Base-by-base conservation (phyloP, 2,888 invertebrate genomes). In the Drosophila fungiperda region DNA sequence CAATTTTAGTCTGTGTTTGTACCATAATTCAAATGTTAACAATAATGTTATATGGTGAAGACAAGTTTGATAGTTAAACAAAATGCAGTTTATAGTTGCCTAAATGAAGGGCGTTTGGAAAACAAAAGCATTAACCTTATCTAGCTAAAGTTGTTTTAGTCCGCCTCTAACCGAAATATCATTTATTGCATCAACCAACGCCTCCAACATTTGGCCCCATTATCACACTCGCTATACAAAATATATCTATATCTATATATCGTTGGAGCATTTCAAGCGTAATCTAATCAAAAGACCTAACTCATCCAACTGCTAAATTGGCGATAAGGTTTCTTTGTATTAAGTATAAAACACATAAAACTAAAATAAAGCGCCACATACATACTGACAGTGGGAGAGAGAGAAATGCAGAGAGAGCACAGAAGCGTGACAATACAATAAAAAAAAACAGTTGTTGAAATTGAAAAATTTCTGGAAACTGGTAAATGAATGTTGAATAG, bases 361-460 rank as follows among this genome's bases (percentile, higher is more conserved):
- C 20, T 36, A 54, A 62, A 70, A 65, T 55, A 74, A 77, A 60
- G 50, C 38, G 53, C 55, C 26, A 54, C 36, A 45, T 3, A 26
- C 8, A 20, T 11, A 8, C 32, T 68, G 72, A 23, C 45, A 45
- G 3, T 15, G 15, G 3, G 23, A 15, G 20, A 15, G 12, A 45
- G 20, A 36, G 7, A 29, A 29, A 29, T 6, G 29, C 29, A 29
- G 29, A 29, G 29, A 15, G 45, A 63, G 17, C 68, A 76, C 38
- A 88, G 72, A 80, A 80, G 78, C 86, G 68, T 87, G 59, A 83
- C 82, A 75, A 68, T 23, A 9, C 26, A 64, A 29, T 29, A 17
- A 35, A n/a, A 64, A 29, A 57, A 63, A 78, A 74, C 87, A 88
- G 73, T 79, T 87, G 89, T 69, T 65, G 58, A 78, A 83, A 88